Base-by-base conservation (phyloP, 92 coral and sea anemone species). In the Epizoanthus ramosus region DNA sequence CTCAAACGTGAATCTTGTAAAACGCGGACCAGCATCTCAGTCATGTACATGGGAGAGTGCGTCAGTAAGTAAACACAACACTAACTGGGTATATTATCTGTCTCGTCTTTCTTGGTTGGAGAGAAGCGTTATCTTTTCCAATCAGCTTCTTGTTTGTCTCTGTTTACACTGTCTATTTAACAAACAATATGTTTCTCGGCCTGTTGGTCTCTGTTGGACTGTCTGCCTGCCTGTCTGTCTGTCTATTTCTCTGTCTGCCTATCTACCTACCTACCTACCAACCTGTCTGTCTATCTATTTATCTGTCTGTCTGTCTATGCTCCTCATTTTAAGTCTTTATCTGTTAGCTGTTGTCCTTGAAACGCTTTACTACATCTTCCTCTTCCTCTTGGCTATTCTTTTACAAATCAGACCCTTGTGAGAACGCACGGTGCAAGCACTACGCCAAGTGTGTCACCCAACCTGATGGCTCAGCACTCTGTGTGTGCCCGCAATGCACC, bases 1-100 rank as follows among this genome's bases (percentile, higher is more conserved):
- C 80, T 93, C 80, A 85, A 90, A 50, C 87, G 86, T 50, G 91
- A 91, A 50, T 88, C 98, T 15, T 95, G 98, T 72, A 83, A 80
- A 12, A 87, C 61, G 17, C 87, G 88, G 22, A 63, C 63, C 22
- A 84, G 68, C 28, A 77, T 88, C 13, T 79, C 73, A 19, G 83
- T 86, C 82, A 9, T 54, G 63, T 84, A 80, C 68, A 72, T 80
- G 63, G 94, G 97, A 21, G 83, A 84, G 52, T 93, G 97, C 66
- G 83, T 84, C 45, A 88, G 97, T 93, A 86, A 72, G 90, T 73
- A 52, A 3, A 41, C 47, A 28, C 31, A 23, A 15, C n/a, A 39
- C 54, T 28, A 68, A 63, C 17, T 15, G 6, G 24, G 21, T 31
- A 21, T n/a, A 18, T 73, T 43, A 0, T 19, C 17, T 43, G 17